These are phyloP conservation scores for Rissa tridactyla DNA, from an alignment of 2,113 vertebrate genomes.

Conservation along the genomic window DNA sequence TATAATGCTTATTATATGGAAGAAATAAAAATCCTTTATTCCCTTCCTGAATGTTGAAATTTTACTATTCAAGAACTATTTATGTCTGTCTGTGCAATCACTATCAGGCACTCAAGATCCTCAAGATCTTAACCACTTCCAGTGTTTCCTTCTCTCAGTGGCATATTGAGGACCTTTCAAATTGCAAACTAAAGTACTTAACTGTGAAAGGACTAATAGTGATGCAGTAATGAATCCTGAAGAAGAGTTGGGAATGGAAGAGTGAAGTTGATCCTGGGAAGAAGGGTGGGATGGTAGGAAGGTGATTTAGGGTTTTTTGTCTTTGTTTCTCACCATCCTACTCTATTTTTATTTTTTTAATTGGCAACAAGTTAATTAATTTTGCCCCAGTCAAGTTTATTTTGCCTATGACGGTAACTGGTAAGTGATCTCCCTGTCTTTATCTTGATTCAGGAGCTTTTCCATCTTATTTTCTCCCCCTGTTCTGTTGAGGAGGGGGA, in stretches of 20 bases:
- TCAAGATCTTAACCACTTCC: background rate
- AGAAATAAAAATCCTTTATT: background rate
- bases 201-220: background rate
- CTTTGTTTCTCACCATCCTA: background rate
- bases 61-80: background rate
- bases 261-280: background rate
- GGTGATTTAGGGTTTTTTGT: background rate
- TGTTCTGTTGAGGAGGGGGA: background rate
- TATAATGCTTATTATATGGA: background rate
- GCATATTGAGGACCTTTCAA: background rate
- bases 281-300: background rate
- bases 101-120: background rate
- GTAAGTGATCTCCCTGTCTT: background rate
- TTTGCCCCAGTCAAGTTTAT: background rate
- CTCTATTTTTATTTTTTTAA: background rate
- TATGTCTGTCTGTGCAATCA: background rate
- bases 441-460: background rate
- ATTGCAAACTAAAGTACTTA: background rate
- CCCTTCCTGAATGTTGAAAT: background rate
- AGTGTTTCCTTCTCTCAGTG: background rate
- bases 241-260: background rate
- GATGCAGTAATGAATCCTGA: background rate
- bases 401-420: background rate
- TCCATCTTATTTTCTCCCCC: background rate
- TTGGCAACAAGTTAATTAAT: background rate